Evolutionary conservation across 2,113 vertebrate genomes (phyloP), one percentile per base, ranked within the genome.

Genomic region (Fukomys damarensis): DNA sequence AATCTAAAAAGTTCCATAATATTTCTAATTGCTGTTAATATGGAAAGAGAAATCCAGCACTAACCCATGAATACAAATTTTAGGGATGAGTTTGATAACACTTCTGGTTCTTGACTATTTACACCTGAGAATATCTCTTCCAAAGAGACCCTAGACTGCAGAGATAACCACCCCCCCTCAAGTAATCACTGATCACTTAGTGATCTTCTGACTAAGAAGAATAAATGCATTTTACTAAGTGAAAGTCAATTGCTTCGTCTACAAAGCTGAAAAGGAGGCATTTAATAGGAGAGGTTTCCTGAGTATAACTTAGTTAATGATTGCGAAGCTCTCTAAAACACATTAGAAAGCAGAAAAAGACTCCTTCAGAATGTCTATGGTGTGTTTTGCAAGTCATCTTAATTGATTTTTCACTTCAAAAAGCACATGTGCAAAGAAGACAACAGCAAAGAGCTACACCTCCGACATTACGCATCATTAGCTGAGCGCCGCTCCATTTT

Each of bases 371-470:
- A 59, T 82, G 28, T 76, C 54, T 86, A 16, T 70, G 66, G 28
- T 95, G 35, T 96, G 59, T 89, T 94, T 92, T 88, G 17, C 77
- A 86, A 72, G 63, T 49, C 76, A 89, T 86, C 49, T 89, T 97
- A 95, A 97, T 86, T 93, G 96, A 96, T 96, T 96, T 97, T 93
- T 97, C 86, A 94, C 70, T 97, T 94, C 77, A 96, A 89, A 97
- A 97, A 72, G 22, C 49, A 74, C 96, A 92, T 96, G 54, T 80
- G 54, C 77, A 79, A 79, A 92, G 35, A 82, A 86, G 77, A 66
- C 70, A 81, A 96, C 94, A 85, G 54, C 79, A 89, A 83, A 68
- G n/a, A 56, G 9, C 56, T 89, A 30, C 22, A 76, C 49, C 89
- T 91, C 79, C 11, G 0, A 88, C 35, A 95, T 94, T 35, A 96